Evolutionary conservation across 2,888 invertebrate genomes (phyloP).

Genomic region (Patella depressa): DNA sequence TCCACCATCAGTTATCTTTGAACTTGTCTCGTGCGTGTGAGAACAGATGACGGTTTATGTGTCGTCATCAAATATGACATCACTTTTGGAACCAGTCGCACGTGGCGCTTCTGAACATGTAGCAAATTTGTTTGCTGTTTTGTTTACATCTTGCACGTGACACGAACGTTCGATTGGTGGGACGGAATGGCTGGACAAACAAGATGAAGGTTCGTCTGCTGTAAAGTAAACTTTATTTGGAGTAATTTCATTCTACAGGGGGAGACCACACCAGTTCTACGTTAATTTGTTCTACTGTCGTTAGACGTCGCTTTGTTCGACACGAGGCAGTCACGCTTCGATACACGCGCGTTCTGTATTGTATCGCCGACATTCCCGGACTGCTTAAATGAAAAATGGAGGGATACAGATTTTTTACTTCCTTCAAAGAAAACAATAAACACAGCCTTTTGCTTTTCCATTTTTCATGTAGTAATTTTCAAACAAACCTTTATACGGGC

Average conservation of each 20-base stretch:
- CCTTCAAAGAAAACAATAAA: too few relatives aligned
- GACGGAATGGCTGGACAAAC: not conserved
- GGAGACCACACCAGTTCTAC: conserved; percentile 1
- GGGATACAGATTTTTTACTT: not conserved
- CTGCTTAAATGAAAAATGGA: not conserved
- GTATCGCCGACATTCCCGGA: not conserved
- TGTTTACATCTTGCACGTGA: conserved; percentile 6
- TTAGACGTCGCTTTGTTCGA: conserved; percentile 2
- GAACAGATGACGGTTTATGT: conserved; percentile 9
- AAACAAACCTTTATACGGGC: not conserved
- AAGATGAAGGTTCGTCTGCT: not conserved
- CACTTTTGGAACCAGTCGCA: not conserved
- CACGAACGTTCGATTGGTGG: not conserved
- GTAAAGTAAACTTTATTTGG: conserved; percentile 7
- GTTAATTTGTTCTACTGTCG: conserved; percentile 1
- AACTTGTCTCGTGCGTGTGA: conserved; percentile 7
- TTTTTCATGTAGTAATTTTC: not conserved
- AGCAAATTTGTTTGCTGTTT: conserved; percentile 10
- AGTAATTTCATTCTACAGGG: not conserved
- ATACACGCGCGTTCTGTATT: not conserved
- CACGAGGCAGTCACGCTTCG: conserved; percentile 4
- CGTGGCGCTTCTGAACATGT: not conserved
- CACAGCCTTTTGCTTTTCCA: too few relatives aligned
- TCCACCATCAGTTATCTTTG: conserved; percentile 1
- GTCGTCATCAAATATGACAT: conserved; percentile 13